Evolutionary conservation across 1,140 invertebrate genomes (phyloP), one percentile per base, ranked within the genome.

Genomic region (Drosophila hydei): DNA sequence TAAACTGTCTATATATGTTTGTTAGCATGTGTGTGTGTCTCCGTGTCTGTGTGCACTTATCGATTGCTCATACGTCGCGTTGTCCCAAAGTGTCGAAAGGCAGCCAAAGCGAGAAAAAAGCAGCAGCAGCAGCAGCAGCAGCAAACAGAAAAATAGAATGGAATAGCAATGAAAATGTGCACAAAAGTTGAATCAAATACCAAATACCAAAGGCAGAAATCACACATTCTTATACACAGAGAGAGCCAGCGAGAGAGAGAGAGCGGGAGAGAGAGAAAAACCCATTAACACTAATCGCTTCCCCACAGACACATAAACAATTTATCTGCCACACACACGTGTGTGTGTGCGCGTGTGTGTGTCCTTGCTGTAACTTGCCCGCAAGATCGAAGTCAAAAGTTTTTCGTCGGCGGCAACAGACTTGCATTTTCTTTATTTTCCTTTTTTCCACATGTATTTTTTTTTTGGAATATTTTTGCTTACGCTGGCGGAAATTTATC

Each of bases 261-360:
- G 18, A 19, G 16, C 9, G 40, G 7, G 40, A 18, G 40, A 40
- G n/a, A 59, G 59, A 52, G 69, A 60, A 72, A 88, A 75, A 81
- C 78, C 83, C 83, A 88, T 88, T 88, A 88, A 88, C 83, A 88
- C 83, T 88, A 88, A 88, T 88, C 83, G 83, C 84, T 88, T 88
- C 83, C 83, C 83, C 83, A 88, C 83, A 88, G 83, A 88, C 83
- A 88, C 83, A 88, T 88, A 88, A 88, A 87, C 83, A 88, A 88
- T 87, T 87, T 87, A 87, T 88, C 83, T 75, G 81, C 72, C 77
- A 67, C 63, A 79, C 69, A 67, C 61, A 77, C 69, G 30, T 33
- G 30, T 30, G 27, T 33, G 9, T 11, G 6, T 27, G 30, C 12
- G 30, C 2, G 30, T 12, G 30, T 72, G 71, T 11, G 59, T 77